Evolutionary conservation across 2,888 invertebrate genomes (phyloP).

Genomic region (Calliscelio sp.): DNA sequence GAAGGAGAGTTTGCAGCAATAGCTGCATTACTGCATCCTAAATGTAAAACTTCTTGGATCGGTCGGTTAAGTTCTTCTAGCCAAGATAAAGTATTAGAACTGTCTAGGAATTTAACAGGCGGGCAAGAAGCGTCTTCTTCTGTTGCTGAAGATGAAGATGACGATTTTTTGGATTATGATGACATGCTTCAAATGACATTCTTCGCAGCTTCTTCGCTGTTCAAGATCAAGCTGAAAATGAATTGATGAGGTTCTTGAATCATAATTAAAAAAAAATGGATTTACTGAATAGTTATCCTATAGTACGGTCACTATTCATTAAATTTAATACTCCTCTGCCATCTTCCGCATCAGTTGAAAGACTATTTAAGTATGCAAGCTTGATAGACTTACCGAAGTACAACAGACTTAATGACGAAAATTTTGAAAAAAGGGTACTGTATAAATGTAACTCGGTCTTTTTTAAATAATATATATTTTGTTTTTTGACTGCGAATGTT

Average conservation of each 20-base stretch:
- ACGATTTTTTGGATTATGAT: slow-evolving; percentile 1
- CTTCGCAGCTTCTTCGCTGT: background rate
- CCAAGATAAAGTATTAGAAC: background rate
- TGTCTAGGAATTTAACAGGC: background rate
- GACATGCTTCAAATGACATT: background rate
- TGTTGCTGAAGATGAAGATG: background rate
- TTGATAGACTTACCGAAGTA: background rate
- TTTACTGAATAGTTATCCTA: background rate
- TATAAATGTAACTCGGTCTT: background rate
- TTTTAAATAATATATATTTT: no score
- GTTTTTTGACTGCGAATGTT: no score
- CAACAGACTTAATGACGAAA: background rate
- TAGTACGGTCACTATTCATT: background rate
- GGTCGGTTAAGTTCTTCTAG: background rate
- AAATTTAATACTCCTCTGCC: slow-evolving; percentile 1
- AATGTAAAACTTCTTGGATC: background rate
- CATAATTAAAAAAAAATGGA: background rate
- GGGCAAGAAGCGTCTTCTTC: background rate
- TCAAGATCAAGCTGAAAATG: background rate
- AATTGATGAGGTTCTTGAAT: slow-evolving; percentile 6
- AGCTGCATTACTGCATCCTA: background rate
- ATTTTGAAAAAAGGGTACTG: background rate
- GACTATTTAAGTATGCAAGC: background rate
- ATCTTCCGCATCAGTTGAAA: background rate
- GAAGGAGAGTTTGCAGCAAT: background rate